A percentile compares a stretch with the other conserved stretches of the same genome.
Conservation (phyloP, 2,797 vertebrate genomes). For the Tapera naevia region DNA sequence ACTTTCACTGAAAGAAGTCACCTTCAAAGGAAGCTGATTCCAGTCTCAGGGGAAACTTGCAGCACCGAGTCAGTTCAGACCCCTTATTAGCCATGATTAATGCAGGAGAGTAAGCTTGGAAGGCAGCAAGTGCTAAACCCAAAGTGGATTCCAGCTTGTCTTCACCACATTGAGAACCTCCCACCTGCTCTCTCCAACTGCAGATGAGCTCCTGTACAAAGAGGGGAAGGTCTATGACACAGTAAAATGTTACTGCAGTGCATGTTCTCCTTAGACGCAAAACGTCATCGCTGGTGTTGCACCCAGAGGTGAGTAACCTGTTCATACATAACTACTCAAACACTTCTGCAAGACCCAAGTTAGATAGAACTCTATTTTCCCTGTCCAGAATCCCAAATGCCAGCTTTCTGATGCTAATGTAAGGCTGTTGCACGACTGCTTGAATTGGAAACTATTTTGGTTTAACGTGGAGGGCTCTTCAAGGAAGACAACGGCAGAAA, state of each 20-base stretch:
- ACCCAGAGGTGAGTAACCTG: not conserved
- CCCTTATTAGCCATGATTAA: not conserved
- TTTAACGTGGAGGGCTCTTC: not conserved
- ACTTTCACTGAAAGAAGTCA: not conserved
- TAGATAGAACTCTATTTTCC: not conserved
- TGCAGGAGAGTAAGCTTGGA: not conserved
- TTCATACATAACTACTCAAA: rapidly evolving
- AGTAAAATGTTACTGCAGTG: not conserved
- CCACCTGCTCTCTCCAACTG: not conserved
- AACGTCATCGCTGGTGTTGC: rapidly evolving
- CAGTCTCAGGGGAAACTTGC: not conserved
- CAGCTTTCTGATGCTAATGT: not conserved
- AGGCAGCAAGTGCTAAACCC: conserved; percentile 7
- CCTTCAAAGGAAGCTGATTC: not conserved
- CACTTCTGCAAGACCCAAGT: no score
- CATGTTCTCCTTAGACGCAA: not conserved
- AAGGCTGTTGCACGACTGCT: not conserved
- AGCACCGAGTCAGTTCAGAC: not conserved
- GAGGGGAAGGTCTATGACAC: not conserved
- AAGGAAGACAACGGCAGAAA: not conserved
- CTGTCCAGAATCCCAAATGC: not conserved
- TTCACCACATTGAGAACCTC: not conserved
- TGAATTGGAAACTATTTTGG: not conserved
- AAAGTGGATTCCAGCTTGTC: conserved; percentile 21
- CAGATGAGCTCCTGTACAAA: not conserved